A percentile compares a stretch with the other conserved stretches of the same genome.
These are phyloP conservation scores for Drosophila nigricruria DNA, from an alignment of 2,888 invertebrate genomes.

Conservation along the genomic window DNA sequence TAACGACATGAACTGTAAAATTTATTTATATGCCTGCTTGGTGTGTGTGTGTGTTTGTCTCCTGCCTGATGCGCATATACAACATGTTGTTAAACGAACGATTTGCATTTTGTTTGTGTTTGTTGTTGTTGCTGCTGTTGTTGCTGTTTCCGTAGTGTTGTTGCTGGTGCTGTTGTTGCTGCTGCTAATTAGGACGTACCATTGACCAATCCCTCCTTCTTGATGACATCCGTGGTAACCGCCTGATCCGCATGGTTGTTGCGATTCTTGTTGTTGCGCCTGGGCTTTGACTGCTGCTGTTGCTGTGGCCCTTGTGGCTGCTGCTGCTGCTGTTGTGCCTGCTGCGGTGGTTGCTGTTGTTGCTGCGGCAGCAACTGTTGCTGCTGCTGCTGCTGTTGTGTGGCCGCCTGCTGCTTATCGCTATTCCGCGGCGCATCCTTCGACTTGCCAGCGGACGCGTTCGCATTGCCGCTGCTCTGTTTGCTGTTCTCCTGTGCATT, in stretches of 20 bases:
- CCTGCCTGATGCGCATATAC: constrained; percentile 39
- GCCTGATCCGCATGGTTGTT: constrained; percentile 79
- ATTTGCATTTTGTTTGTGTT: constrained; percentile 49
- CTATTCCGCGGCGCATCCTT: constrained; percentile 68
- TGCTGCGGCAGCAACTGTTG: constrained; percentile 56
- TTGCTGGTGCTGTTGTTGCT: constrained; percentile 22
- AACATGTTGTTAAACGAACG: constrained; percentile 56
- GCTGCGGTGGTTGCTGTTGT: constrained; percentile 52
- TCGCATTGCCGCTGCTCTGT: constrained; percentile 73
- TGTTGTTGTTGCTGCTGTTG: constrained; percentile 11
- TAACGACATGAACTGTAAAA: constrained; percentile 61
- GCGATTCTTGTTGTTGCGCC: constrained; percentile 83
- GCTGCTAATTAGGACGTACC: constrained; percentile 83
- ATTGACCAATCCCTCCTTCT: constrained; percentile 85
- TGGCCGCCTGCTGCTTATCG: constrained; percentile 76
- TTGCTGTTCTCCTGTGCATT: constrained; percentile 81
- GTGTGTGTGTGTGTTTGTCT: constrained; percentile 16
- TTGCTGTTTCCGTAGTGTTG: constrained; percentile 25
- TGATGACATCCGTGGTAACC: constrained; percentile 76
- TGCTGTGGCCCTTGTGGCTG: constrained; percentile 52
- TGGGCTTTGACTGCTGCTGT: constrained; percentile 79
- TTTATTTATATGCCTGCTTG: constrained; percentile 56
- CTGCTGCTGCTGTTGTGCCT: constrained; percentile 56
- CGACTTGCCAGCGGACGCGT: constrained; percentile 61
- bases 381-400: constrained; percentile 66